These are phyloP conservation scores for Syngnathus typhle DNA, from an alignment of 2,113 vertebrate genomes.

Conservation along the genomic window DNA sequence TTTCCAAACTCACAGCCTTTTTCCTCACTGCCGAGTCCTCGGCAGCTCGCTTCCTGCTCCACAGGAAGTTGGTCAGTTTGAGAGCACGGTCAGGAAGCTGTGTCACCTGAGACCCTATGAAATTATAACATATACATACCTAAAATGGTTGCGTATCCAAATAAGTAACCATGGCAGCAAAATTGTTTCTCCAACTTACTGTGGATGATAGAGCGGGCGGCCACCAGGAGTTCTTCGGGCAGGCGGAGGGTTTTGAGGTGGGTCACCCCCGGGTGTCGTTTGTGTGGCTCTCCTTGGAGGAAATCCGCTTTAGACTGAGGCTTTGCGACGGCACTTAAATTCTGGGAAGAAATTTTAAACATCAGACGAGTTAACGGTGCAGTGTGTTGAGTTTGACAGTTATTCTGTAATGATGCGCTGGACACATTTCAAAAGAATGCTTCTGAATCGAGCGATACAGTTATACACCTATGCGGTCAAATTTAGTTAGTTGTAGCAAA, in stretches of 20 bases:
- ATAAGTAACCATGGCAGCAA: neutral
- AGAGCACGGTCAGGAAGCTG: constrained; percentile 52
- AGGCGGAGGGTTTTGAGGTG: constrained; percentile 68
- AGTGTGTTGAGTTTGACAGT: neutral
- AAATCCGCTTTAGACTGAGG: constrained; percentile 64
- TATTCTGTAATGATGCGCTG: neutral
- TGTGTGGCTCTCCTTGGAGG: constrained; percentile 69
- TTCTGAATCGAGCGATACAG: neutral
- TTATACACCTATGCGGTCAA: too few relatives aligned
- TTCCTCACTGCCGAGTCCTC: constrained; percentile 66
- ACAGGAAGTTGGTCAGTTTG: constrained; percentile 75
- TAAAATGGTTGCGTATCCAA: neutral
- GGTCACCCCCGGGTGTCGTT: constrained; percentile 77
- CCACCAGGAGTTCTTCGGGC: constrained; percentile 63
- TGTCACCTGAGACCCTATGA: constrained; percentile 60
- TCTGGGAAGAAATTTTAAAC: constrained; percentile 27
- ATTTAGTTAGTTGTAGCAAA: neutral
- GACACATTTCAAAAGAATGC: neutral
- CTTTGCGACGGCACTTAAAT: constrained; percentile 47
- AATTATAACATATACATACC: neutral
- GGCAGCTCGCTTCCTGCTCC: constrained; percentile 77
- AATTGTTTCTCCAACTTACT: constrained; percentile 47
- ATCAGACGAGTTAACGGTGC: neutral
- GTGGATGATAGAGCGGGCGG: constrained; percentile 64
- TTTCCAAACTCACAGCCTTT: constrained; percentile 69